Evolutionary conservation across 2,888 invertebrate species (phyloP), one percentile per base, ranked within the genome.

Genomic region (Tinea semifulvella): DNA sequence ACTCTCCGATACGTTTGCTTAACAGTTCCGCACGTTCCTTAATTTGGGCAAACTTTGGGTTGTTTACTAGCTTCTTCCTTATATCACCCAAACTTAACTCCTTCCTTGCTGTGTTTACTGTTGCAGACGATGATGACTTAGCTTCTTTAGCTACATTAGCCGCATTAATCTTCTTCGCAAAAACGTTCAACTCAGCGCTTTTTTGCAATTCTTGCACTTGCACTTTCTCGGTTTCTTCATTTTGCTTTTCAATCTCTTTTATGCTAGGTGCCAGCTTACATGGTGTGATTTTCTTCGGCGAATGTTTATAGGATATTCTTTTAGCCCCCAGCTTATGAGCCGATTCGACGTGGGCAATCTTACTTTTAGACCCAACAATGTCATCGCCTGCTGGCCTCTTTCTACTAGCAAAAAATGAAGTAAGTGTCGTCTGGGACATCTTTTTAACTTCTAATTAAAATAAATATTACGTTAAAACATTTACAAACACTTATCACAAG

Each of bases 401-500:
- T 60, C 91, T 85, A 56, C 87, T 87, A 63, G 85, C 88, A 65
- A 91, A 92, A 80, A 85, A 92, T 50, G 86, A 84, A 49, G 88
- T 87, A 47, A 92, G 85, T 43, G 89, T 88, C 55, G 89, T 88
- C 70, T 92, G 92, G 51, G 91, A 86, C 91, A 92, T 91, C 10
- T 16, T 28, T 22, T 22, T 22, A 7, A 22, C 8, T 22, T 22
- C 8, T n/a, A n/a, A n/a, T n/a, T n/a, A n/a, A n/a, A n/a, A n/a
- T n/a, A 31, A 31, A 11, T 31, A 31, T 22, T 8, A 22, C 5
- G 8, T 31, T 14, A 13, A 31, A 4, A n/a, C 13, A 31, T 14
- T 13, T 4, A 3, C 26, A n/a, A 4, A 26, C 2, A 6, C 13
- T 7, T 13, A 31, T 13, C n/a, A n/a, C n/a, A 6, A 13, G 31